phyloP scores from a whole-genome alignment of 92 coral and sea anemone species.

The Diadumene lineata region DNA sequence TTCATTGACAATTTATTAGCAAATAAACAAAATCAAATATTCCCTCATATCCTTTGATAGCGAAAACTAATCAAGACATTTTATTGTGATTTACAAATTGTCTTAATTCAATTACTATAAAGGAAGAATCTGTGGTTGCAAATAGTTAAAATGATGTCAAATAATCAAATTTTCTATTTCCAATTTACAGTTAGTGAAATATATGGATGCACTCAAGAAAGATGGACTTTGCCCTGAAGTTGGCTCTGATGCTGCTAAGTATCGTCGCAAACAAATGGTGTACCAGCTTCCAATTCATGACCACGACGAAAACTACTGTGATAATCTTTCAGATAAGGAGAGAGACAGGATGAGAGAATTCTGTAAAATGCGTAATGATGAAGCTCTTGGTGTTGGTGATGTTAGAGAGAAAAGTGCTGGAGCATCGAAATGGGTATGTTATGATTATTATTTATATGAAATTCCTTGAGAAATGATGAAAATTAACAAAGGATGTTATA shows the following conservation, averaged over 20 bases:
- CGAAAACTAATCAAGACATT: too few relatives aligned
- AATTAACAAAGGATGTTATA: too few relatives aligned
- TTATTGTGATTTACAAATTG: too few relatives aligned
- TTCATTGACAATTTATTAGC: too few relatives aligned
- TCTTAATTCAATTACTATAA: too few relatives aligned
- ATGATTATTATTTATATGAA: too few relatives aligned
- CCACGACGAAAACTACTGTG: conserved; percentile 91
- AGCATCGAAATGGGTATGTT: conserved; percentile 85
- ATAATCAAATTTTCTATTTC: too few relatives aligned
- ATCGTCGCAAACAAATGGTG: conserved; percentile 97
- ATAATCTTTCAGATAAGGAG: conserved; percentile 77
- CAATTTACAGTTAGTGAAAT: conserved; percentile 80
- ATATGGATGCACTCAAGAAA: conserved; percentile 90
- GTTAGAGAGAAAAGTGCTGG: conserved; percentile 85
- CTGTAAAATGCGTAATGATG: conserved; percentile 81
- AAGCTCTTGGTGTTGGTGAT: conserved; percentile 97
- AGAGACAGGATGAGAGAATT: conserved; percentile 82
- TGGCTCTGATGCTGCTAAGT: conserved; percentile 89
- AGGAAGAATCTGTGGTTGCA: too few relatives aligned
- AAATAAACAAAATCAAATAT: too few relatives aligned
- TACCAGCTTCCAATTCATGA: conserved; percentile 96
- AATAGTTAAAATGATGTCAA: too few relatives aligned
- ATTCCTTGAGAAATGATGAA: too few relatives aligned
- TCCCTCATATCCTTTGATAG: too few relatives aligned
- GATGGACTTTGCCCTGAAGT: conserved; percentile 71